These are phyloP conservation scores for Drosophila pruinosa DNA, from an alignment of 1,140 invertebrate genomes.

Conservation along the genomic window DNA sequence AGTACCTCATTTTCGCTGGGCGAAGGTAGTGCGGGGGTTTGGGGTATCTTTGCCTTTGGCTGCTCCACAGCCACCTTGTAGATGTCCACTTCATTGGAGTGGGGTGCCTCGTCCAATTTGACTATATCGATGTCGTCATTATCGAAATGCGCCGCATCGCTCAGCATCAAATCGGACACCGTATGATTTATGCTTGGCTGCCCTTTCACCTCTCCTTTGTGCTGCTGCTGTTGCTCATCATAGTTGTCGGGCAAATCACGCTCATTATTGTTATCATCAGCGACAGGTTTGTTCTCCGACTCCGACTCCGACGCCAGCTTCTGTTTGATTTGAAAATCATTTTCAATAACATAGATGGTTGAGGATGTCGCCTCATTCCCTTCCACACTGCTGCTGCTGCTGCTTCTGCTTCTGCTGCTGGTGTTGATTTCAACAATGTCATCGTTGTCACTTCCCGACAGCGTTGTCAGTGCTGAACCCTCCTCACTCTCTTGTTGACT, in stretches of 20 bases:
- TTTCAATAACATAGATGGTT: conserved; percentile 54
- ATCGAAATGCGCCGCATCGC: conserved; percentile 54
- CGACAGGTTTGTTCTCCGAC: conserved; percentile 40
- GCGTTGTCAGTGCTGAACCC: conserved; percentile 20
- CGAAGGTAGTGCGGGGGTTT: not conserved
- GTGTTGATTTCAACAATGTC: conserved; percentile 80
- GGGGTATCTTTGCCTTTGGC: not conserved
- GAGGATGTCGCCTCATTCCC: conserved; percentile 3
- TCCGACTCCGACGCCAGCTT: not conserved
- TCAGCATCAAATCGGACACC: conserved; percentile 58
- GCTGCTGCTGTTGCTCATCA: conserved; percentile 61
- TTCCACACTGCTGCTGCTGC: conserved; percentile 3
- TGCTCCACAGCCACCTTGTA: conserved; percentile 48
- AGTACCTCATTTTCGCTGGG: conserved; percentile 64
- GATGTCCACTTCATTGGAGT: conserved; percentile 45
- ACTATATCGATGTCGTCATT: conserved; percentile 76
- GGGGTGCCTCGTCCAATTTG: conserved; percentile 57
- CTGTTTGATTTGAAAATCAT: conserved; percentile 78
- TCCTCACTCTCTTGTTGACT: not conserved
- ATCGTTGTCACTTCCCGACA: conserved; percentile 62
- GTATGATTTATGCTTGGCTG: conserved; percentile 57
- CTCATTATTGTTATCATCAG: conserved; percentile 80
- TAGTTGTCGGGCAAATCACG: conserved; percentile 79
- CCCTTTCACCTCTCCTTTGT: conserved; percentile 24
- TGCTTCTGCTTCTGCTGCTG: conserved; percentile 21